Evolutionary conservation across 2,888 invertebrate genomes (phyloP).

Genomic region (Ryuthela nishihirai): DNA sequence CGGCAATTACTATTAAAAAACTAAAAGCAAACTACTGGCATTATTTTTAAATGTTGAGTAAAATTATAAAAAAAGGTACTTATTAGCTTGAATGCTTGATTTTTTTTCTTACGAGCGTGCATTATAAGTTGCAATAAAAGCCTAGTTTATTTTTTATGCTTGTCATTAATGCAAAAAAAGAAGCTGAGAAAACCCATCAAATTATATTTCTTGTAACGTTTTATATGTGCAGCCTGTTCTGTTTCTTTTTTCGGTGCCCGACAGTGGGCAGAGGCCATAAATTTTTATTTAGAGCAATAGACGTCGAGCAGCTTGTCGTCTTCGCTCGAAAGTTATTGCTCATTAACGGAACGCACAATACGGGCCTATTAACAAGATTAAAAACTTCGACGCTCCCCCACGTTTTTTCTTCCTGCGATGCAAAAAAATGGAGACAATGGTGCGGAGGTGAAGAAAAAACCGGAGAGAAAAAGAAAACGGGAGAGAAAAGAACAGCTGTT

Average conservation of each 20-base stretch:
- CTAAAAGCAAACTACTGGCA: no score
- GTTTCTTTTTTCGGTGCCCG: no score
- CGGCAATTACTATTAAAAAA: no score
- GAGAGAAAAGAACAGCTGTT: conserved; percentile 20
- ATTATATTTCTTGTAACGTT: no score
- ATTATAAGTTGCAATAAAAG: no score
- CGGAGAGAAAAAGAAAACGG: conserved; percentile 14
- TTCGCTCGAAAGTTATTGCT: conserved; percentile 10
- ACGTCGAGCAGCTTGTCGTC: conserved; percentile 21
- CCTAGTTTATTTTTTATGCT: conserved; percentile 33
- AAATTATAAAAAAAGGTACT: no score
- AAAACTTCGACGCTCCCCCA: conserved; percentile 31
- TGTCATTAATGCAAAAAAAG: conserved; percentile 31
- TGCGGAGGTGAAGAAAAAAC: conserved; percentile 4
- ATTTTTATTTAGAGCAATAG: conserved; percentile 35
- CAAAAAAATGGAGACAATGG: conserved; percentile 7
- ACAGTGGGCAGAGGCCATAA: no score
- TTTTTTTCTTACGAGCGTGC: no score
- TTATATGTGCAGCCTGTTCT: no score
- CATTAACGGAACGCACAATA: conserved; percentile 34
- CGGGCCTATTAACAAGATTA: conserved; percentile 24
- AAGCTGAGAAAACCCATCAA: no score
- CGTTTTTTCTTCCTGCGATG: neutral
- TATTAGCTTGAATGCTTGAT: no score
- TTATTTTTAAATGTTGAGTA: no score